phyloP scores from a whole-genome alignment of 2,888 invertebrate species.

The Agonopterix subpropinquella region DNA sequence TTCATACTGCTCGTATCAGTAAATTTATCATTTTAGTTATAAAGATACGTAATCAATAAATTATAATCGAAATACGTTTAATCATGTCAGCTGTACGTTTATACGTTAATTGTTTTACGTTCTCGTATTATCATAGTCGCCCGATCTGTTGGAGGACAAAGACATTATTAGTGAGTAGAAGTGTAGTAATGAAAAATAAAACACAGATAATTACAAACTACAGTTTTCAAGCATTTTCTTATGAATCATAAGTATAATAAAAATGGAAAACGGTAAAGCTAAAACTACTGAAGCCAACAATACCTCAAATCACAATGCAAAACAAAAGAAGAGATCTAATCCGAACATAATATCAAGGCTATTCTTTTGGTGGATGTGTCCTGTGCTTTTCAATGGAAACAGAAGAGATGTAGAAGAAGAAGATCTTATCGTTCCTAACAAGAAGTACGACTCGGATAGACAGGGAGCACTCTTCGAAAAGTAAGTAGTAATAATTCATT shows the following conservation, averaged over 20 bases:
- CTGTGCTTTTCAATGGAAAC: slow-evolving; percentile 70
- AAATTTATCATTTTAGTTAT: too few species aligned
- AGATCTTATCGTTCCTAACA: slow-evolving; percentile 78
- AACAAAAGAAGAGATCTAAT: slow-evolving; percentile 33
- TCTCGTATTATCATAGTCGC: too few species aligned
- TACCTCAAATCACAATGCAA: slow-evolving; percentile 5
- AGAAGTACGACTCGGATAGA: slow-evolving; percentile 75
- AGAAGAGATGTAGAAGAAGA: slow-evolving; percentile 76
- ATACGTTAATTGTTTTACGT: too few species aligned
- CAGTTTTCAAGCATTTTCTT: too few species aligned
- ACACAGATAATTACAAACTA: too few species aligned
- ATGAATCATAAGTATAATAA: background rate
- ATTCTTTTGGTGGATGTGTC: slow-evolving; percentile 67
- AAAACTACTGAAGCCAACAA: slow-evolving; percentile 16
- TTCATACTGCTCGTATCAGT: too few species aligned
- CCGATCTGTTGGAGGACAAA: too few species aligned
- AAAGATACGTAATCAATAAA: too few species aligned
- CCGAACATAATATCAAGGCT: slow-evolving; percentile 53
- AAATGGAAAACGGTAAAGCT: slow-evolving; percentile 19
- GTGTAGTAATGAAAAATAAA: too few species aligned
- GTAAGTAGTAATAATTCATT: slow-evolving; percentile 36
- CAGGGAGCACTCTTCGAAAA: slow-evolving; percentile 77
- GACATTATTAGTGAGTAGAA: too few species aligned
- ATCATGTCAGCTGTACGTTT: too few species aligned
- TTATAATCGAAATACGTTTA: too few species aligned